These are phyloP conservation scores for Rostratula benghalensis DNA, from an alignment of 2,113 vertebrate genomes.

Conservation along the genomic window DNA sequence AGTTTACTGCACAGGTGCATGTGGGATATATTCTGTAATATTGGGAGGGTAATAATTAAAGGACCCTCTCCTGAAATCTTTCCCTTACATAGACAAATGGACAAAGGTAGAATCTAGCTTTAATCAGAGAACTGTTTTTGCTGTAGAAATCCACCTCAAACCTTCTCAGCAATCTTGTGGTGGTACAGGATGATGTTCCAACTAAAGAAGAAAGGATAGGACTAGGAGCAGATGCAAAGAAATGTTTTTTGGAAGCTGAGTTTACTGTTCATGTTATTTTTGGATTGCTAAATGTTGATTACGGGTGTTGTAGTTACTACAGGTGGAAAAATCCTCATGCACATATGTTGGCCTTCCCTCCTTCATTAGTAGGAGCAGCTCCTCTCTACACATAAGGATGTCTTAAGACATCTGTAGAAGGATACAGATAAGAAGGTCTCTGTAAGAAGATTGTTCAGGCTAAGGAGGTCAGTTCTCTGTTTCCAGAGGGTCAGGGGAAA, in stretches of 20 bases:
- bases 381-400: not conserved
- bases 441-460: not conserved
- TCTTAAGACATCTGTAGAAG: not conserved
- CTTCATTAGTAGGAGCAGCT: not conserved
- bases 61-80: not conserved
- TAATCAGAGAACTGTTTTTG: not conserved
- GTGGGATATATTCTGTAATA: not conserved
- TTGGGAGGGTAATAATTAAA: not conserved
- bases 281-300: not conserved
- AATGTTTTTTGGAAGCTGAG: not conserved
- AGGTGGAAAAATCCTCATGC: not conserved
- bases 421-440: not conserved
- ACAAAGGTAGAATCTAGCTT: not conserved
- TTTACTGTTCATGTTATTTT: not conserved
- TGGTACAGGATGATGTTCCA: not conserved
- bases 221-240: not conserved
- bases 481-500: not conserved
- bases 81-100: not conserved
- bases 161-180: not conserved
- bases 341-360: too few species aligned
- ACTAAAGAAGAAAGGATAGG: not conserved
- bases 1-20: not conserved
- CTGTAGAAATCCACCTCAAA: not conserved
- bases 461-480: not conserved
- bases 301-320: not conserved